Evolutionary conservation across 2,797 vertebrate genomes (phyloP), one percentile per base, ranked within the genome.

Genomic region (Xiphophorus birchmanni): DNA sequence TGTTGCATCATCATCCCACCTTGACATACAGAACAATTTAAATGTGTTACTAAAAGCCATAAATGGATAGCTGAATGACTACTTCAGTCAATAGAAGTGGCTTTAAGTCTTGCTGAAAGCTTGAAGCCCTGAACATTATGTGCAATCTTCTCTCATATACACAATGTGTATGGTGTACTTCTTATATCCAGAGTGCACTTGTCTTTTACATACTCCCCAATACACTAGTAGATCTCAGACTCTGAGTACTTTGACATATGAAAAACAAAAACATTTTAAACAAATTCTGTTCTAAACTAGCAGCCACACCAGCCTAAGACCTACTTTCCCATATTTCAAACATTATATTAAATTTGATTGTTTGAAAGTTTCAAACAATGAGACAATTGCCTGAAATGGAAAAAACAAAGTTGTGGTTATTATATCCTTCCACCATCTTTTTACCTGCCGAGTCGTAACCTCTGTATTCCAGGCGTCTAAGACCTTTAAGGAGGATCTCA

Each of bases 391-490:
- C 50, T 74, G 12, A 88, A 26, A 13, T 29, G 82, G 60, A 79
- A 75, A 32, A 74, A 84, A 75, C 80, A 79, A 76, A 82, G 50
- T 35, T 6, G 50, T 81, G 40, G 54, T 48, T 77, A 67, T 48
- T 74, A 67, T 79, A 75, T 40, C 73, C 52, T 17, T 15, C 75
- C 65, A 54, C 26, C 1, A 17, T 77, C 13, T 56, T 54, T 56
- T 94, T 83, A 99, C 99, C 99, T 81, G 98, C 98, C 32, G 98
- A 99, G 91, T 99, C 99, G 48, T 99, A 99, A 83, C 99, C 99
- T 83, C 99, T 95, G 94, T 99, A 99, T 89, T 99, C 99, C 93
- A 99, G 94, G 78, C 99, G 96, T 85, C 94, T 96, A 44, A 99
- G 96, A 80, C 99, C 99, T 92, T 97, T 99, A 84, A 99, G 97